These are phyloP conservation scores for Pentamera pediparva DNA, from an alignment of 53 echinoderm and acorn worm species.

Conservation along the genomic window DNA sequence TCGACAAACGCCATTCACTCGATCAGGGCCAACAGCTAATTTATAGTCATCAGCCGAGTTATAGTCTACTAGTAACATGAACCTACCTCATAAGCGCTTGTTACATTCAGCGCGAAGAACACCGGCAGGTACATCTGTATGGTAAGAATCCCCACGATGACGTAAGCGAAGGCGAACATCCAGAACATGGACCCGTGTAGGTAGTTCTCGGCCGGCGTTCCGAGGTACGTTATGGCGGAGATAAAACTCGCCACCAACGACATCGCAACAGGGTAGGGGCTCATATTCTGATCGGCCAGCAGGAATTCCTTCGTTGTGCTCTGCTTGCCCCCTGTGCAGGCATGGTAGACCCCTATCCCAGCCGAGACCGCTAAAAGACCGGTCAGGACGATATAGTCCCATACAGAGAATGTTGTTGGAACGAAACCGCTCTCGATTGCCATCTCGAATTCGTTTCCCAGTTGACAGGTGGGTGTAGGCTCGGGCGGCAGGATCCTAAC, in stretches of 20 bases:
- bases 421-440: no score
- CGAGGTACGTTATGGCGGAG: constrained; percentile 84
- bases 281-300: constrained; percentile 81
- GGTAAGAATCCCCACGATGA: constrained; percentile 39
- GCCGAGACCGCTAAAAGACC: constrained; percentile 56
- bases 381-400: constrained; percentile 73
- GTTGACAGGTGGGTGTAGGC: no score
- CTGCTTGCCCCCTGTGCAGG: constrained; percentile 73
- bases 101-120: constrained; percentile 62
- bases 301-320: constrained; percentile 81
- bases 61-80: no score
- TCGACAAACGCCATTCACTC: no score
- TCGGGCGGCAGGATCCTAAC: no score
- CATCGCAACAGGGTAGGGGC: constrained; percentile 75
- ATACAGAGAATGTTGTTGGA: constrained; percentile 45
- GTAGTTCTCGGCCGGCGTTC: constrained; percentile 89
- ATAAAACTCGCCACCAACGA: constrained; percentile 87
- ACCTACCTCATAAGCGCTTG: constrained; percentile 90
- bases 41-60: no score
- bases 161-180: constrained; percentile 63
- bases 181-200: constrained; percentile 72
- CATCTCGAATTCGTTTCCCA: no score
- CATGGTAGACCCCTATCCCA: constrained; percentile 84
- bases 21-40: no score
- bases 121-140: constrained; percentile 61